Base-by-base conservation (phyloP, 2,888 invertebrate species). In the Gymnocheta viridis region DNA sequence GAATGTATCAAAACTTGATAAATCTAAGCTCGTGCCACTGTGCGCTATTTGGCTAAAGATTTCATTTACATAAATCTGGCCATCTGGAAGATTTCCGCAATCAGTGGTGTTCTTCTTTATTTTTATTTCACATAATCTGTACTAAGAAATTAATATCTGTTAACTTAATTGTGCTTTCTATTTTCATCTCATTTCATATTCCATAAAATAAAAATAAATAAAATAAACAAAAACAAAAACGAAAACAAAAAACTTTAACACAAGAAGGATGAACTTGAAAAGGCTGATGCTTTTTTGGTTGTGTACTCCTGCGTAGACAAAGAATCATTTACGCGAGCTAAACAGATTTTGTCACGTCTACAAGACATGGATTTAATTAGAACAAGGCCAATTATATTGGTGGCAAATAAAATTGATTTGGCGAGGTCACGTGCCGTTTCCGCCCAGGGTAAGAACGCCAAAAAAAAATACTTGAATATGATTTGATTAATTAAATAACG, bases 401-500 rank as follows among this genome's bases (percentile, higher is more conserved):
- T 98, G 22, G 98, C 95, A 69, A 98, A 98, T 92, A 98, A 98
- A 93, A 96, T 98, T 86, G 98, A 98, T 93, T 93, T 98, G 89
- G 98, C 97, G 38, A 94, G 98, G 87, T 96, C 97, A 90, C 94
- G 98, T 90, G 95, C 96, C 29, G 96, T 98, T 60, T 96, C 96
- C 7, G 95, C 96, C 29, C 98, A 98, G 94, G 98, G 98, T 98
- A 92, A 92, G 89, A 27, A 7, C 12, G 5, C 1, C 22, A n/a
- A 19, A 29, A 64, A n/a, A 19, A 29, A 64, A 22, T 51, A 32
- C 41, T 35, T 49, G n/a, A 47, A 12, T 24, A 60, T 27, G 6
- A 51, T 54, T 27, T 54, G n/a, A n/a, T 35, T 60, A 35, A 78
- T 44, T 49, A 19, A 58, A n/a, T 56, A 41, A 38, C 17, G 10